A percentile compares a stretch with the other conserved stretches of the same genome.
Evolutionary conservation across 2,888 invertebrate genomes (phyloP).

Genomic region (Lacanobia wlatinum): DNA sequence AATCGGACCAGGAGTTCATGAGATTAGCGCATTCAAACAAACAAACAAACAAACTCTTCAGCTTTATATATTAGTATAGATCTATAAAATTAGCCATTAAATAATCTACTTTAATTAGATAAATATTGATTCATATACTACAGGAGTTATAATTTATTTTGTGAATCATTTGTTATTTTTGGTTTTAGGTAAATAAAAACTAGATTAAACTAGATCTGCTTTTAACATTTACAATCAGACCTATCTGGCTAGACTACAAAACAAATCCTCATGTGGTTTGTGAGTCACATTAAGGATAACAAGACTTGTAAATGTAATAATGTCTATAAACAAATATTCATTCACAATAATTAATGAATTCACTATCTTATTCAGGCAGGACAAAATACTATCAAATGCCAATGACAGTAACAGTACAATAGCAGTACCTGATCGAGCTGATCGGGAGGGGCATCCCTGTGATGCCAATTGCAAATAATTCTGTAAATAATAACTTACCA

Average conservation of each 20-base stretch:
- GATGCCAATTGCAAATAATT: neutral
- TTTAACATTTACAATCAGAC: neutral
- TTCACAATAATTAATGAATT: neutral
- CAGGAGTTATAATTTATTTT: slow-evolving; percentile 7
- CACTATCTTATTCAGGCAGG: neutral
- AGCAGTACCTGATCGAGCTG: too few species aligned
- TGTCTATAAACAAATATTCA: neutral
- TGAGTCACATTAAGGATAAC: neutral
- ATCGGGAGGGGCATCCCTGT: neutral
- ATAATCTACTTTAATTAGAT: slow-evolving; percentile 14
- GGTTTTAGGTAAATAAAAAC: slow-evolving; percentile 18
- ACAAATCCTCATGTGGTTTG: neutral
- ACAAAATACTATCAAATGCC: too few species aligned
- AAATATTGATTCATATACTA: slow-evolving; percentile 23
- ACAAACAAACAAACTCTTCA: too few species aligned
- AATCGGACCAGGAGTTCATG: too few species aligned
- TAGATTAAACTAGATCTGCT: neutral
- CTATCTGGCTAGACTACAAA: slow-evolving; percentile 6
- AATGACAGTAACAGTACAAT: too few species aligned
- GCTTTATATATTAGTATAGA: too few species aligned
- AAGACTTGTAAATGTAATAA: neutral
- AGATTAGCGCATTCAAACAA: too few species aligned
- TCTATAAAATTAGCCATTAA: too few species aligned
- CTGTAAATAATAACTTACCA: slow-evolving; percentile 64
- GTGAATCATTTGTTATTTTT: slow-evolving; percentile 25